Percentiles rank a stretch among this genome's conserved stretches.
Conservation (phyloP, 2,113 vertebrate species). For the Gymnobelideus leadbeateri region DNA sequence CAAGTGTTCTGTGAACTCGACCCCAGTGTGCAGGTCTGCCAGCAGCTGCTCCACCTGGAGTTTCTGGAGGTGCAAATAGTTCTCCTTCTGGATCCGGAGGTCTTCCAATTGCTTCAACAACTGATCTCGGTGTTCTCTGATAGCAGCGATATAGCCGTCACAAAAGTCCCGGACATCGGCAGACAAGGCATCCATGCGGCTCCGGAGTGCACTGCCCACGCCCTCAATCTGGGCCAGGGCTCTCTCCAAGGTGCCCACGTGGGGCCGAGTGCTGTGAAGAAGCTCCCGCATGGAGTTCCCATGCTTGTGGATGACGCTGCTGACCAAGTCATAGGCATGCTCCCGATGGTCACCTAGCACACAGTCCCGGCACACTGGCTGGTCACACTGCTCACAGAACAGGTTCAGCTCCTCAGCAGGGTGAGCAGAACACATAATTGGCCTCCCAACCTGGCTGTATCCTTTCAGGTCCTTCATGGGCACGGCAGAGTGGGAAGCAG, state of each 20-base stretch:
- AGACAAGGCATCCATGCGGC: conserved; percentile 79
- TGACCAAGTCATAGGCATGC: conserved; percentile 86
- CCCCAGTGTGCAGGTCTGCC: conserved; percentile 86
- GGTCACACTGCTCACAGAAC: conserved; percentile 93
- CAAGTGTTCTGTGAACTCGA: conserved; percentile 91
- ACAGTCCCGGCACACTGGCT: conserved; percentile 90
- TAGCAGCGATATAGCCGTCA: conserved; percentile 85
- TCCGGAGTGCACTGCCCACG: conserved; percentile 80
- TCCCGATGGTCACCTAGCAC: conserved; percentile 87
- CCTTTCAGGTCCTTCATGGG: conserved; percentile 86
- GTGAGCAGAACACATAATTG: conserved; percentile 89
- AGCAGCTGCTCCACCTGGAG: conserved; percentile 92
- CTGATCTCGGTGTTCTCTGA: conserved; percentile 88
- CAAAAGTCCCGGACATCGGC: conserved; percentile 87
- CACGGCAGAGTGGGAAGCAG: conserved; percentile 85
- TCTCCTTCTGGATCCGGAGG: conserved; percentile 87
- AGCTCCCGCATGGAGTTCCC: conserved; percentile 88
- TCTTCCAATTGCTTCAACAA: conserved; percentile 91
- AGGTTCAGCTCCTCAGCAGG: conserved; percentile 90
- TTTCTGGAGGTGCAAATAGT: conserved; percentile 90
- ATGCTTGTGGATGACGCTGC: conserved; percentile 85
- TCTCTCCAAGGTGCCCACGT: conserved; percentile 83
- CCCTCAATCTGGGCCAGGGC: conserved; percentile 84
- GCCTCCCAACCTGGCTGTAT: conserved; percentile 82
- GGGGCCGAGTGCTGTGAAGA: conserved; percentile 86